phyloP scores from a whole-genome alignment of 35 echinoderm and acorn worm genomes.

The Heliocidaris erythrogramma region DNA sequence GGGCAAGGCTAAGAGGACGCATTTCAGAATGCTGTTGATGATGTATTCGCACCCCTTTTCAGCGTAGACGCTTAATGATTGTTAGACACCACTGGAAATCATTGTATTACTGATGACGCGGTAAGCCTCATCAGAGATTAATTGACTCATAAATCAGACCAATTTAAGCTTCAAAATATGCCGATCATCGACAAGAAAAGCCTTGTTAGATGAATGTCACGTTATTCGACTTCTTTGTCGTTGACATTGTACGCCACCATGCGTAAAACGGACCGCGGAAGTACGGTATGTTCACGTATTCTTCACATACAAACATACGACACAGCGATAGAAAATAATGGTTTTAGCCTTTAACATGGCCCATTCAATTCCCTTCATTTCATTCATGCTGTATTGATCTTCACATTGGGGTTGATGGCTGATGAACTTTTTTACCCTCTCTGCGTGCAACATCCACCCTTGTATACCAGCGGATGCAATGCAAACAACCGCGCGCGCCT shows the following conservation, averaged over 20 bases:
- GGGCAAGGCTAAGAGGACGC: background rate
- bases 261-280: background rate
- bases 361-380: background rate
- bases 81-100: background rate
- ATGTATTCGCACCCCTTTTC: background rate
- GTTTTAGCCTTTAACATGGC: constrained; percentile 4
- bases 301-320: background rate
- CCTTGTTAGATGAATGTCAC: background rate
- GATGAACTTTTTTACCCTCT: background rate
- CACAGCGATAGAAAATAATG: background rate
- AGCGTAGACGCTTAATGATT: background rate
- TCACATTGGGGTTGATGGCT: background rate
- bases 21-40: background rate
- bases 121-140: background rate
- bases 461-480: background rate
- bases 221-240: background rate
- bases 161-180: background rate
- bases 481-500: background rate
- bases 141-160: constrained; percentile 10
- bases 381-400: background rate
- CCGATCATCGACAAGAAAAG: background rate
- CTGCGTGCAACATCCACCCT: background rate
- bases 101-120: background rate
- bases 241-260: background rate
- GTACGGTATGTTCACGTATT: background rate